Evolutionary conservation across 2,888 invertebrate species (phyloP).

Genomic region (Cephus rjabovi): DNA sequence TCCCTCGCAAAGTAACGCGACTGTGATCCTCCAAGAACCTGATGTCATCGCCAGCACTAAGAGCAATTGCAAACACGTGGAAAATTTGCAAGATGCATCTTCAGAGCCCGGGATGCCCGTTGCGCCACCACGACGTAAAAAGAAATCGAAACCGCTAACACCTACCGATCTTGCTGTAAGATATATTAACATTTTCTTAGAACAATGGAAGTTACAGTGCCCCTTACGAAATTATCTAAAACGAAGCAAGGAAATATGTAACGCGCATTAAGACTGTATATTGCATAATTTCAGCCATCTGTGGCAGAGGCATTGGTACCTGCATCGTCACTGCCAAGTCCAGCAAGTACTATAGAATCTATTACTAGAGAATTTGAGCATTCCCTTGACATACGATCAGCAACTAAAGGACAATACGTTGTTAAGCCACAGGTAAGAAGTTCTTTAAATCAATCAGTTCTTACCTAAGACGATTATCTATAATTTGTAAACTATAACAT

Average conservation of each 20-base stretch:
- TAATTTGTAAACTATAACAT: background rate
- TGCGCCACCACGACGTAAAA: slow-evolving; percentile 85
- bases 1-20: slow-evolving; percentile 50
- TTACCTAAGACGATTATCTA: too few relatives aligned
- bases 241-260: slow-evolving; percentile 49
- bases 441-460: slow-evolving; percentile 23
- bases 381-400: slow-evolving; percentile 77
- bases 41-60: slow-evolving; percentile 95
- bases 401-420: slow-evolving; percentile 74
- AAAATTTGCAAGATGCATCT: slow-evolving; percentile 45
- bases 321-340: slow-evolving; percentile 76
- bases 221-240: slow-evolving; percentile 63
- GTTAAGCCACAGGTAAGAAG: slow-evolving; percentile 71
- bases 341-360: slow-evolving; percentile 83
- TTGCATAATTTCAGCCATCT: slow-evolving; percentile 60
- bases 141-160: slow-evolving; percentile 71
- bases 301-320: slow-evolving; percentile 60
- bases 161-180: slow-evolving; percentile 63
- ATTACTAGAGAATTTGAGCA: slow-evolving; percentile 86
- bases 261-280: too few relatives aligned
- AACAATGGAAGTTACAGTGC: slow-evolving; percentile 52
- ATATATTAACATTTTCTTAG: slow-evolving; percentile 36
- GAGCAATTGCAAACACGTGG: slow-evolving; percentile 55
- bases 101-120: slow-evolving; percentile 68
- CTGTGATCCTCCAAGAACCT: slow-evolving; percentile 77